These are phyloP conservation scores for Drosophila paucipuncta DNA, from an alignment of 2,888 invertebrate genomes.

Conservation along the genomic window DNA sequence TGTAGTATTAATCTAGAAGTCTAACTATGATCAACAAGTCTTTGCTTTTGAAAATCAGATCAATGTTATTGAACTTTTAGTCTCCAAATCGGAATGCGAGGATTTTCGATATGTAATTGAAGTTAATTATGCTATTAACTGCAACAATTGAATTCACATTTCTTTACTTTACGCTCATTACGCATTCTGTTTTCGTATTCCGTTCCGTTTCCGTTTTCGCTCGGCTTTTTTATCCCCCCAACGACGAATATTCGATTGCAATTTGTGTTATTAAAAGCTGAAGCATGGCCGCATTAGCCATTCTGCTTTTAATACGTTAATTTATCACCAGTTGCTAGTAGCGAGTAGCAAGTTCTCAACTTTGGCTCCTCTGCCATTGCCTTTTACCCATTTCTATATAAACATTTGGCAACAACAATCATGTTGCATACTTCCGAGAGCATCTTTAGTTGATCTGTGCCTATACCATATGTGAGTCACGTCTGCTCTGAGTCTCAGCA, in stretches of 20 bases:
- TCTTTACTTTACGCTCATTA: conserved; percentile 48
- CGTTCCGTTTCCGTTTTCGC: conserved; percentile 43
- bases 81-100: too few species aligned
- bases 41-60: not conserved
- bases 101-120: conserved; percentile 14
- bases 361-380: conserved; percentile 1
- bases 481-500: conserved; percentile 64
- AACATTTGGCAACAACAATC: conserved; percentile 15
- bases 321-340: conserved; percentile 53
- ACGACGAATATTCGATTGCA: conserved; percentile 69
- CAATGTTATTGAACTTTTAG: conserved; percentile 6
- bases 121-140: conserved; percentile 43
- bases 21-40: not conserved
- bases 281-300: conserved; percentile 41
- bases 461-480: conserved; percentile 65
- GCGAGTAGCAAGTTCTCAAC: conserved; percentile 6
- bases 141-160: conserved; percentile 53
- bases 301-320: conserved; percentile 69
- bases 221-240: conserved; percentile 1
- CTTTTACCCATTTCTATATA: conserved; percentile 18
- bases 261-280: conserved; percentile 76
- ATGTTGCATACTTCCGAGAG: conserved; percentile 37
- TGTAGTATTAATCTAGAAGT: not conserved
- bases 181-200: conserved; percentile 59
- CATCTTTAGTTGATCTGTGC: conserved; percentile 18